phyloP scores from a whole-genome alignment of 2,113 vertebrate species.

The Datnioides undecimradiatus region DNA sequence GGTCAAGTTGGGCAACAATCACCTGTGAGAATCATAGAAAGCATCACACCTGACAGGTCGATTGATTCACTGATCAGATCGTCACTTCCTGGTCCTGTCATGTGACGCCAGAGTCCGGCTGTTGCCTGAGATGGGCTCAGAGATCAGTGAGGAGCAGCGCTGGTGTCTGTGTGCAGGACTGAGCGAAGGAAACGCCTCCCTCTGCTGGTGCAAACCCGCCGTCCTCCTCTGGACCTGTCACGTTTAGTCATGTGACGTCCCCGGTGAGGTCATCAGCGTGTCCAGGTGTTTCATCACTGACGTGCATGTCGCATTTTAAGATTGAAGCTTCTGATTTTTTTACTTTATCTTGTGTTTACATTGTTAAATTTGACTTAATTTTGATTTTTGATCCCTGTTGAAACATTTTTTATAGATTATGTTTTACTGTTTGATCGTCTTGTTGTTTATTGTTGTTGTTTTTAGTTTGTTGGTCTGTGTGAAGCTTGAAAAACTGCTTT shows the following conservation, averaged over 20 bases:
- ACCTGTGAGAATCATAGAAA: too few relatives aligned
- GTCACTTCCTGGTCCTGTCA: too few relatives aligned
- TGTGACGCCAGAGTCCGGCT: too few relatives aligned
- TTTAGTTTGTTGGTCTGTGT: not conserved
- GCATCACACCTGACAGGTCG: too few relatives aligned
- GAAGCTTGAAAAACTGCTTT: not conserved
- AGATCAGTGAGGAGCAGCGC: not conserved
- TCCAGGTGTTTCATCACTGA: too few relatives aligned
- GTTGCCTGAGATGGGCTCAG: not conserved
- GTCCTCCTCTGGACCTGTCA: not conserved
- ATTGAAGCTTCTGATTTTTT: too few relatives aligned
- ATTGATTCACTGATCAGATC: too few relatives aligned
- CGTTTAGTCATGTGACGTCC: not conserved
- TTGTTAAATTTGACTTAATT: not conserved
- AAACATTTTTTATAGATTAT: not conserved
- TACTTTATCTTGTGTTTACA: not conserved
- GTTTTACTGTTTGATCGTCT: not conserved
- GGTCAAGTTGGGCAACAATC: too few relatives aligned
- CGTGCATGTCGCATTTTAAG: too few relatives aligned
- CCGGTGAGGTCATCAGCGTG: constrained; percentile 17
- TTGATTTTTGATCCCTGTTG: not conserved
- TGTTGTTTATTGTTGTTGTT: not conserved
- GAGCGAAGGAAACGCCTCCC: not conserved
- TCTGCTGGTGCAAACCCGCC: constrained; percentile 31
- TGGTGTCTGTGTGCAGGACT: not conserved